These are phyloP conservation scores for Stichopus chloronotus DNA, from an alignment of 35 echinoderm and acorn worm species.

Conservation along the genomic window DNA sequence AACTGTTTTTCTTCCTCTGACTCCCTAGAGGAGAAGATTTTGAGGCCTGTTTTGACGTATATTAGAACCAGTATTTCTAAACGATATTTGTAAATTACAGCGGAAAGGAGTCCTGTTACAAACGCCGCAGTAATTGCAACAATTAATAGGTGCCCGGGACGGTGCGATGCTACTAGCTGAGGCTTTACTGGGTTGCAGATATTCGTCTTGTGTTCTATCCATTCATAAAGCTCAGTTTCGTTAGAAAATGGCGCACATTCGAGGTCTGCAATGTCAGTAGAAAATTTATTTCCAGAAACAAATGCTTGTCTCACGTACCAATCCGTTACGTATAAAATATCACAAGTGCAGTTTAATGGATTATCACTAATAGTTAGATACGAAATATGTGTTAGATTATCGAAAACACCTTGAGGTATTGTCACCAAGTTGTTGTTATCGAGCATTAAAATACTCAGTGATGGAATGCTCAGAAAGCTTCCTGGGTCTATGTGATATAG, in stretches of 20 bases:
- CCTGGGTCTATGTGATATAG: neutral
- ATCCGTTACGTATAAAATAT: conserved; percentile 48
- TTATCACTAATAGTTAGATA: conserved; percentile 35
- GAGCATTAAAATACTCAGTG: neutral
- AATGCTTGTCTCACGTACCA: conserved; percentile 13
- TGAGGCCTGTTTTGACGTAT: conserved; percentile 12
- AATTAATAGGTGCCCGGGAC: neutral
- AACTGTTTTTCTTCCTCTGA: conserved; percentile 54
- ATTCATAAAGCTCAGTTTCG: conserved; percentile 42
- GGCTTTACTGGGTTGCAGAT: neutral
- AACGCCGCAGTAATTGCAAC: neutral
- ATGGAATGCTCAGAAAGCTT: neutral
- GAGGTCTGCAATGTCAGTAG: neutral
- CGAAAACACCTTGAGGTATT: conserved; percentile 9
- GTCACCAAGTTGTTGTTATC: neutral
- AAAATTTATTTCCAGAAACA: neutral
- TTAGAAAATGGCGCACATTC: conserved; percentile 27
- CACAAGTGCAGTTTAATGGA: conserved; percentile 61
- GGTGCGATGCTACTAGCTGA: neutral
- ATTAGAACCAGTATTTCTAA: conserved; percentile 32
- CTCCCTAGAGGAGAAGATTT: neutral
- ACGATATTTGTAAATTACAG: conserved; percentile 7
- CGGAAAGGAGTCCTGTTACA: neutral
- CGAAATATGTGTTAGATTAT: conserved; percentile 35
- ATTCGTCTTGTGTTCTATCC: neutral